A percentile compares a stretch with the other conserved stretches of the same genome.
Conservation (phyloP, 2,888 invertebrate species). For the Thelaira solivaga region DNA sequence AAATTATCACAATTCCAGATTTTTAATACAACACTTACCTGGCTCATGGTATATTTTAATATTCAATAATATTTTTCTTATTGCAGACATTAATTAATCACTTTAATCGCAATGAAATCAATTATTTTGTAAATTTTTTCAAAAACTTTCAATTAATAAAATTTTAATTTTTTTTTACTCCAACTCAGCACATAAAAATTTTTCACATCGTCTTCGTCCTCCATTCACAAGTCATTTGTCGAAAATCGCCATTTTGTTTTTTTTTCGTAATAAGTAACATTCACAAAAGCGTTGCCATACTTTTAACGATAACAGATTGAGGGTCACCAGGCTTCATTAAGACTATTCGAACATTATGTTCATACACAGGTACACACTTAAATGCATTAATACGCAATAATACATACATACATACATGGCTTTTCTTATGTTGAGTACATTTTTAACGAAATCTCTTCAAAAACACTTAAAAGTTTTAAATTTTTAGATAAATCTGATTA, state of each 20-base stretch:
- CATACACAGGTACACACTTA: too few relatives aligned
- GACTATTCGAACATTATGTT: conserved; percentile 50
- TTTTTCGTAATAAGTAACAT: conserved; percentile 64
- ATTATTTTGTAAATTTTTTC: conserved; percentile 60
- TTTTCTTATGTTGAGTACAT: background rate
- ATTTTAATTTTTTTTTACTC: conserved; percentile 67
- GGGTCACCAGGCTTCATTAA: conserved; percentile 45
- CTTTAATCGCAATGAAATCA: conserved; percentile 65
- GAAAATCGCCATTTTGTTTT: conserved; percentile 74
- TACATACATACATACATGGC: conserved; percentile 25
- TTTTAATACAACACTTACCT: conserved; percentile 71
- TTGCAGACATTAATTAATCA: conserved; percentile 75
- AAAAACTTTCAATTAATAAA: conserved; percentile 65
- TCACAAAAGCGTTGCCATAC: conserved; percentile 37
- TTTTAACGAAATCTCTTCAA: too few relatives aligned
- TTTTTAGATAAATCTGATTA: too few relatives aligned
- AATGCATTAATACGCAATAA: too few relatives aligned
- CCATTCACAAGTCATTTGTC: conserved; percentile 66
- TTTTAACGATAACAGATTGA: conserved; percentile 6
- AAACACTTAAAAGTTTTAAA: too few relatives aligned
- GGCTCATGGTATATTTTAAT: conserved; percentile 76
- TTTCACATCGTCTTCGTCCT: conserved; percentile 65
- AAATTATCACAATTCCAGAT: conserved; percentile 66
- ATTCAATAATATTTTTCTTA: conserved; percentile 71
- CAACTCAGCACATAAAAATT: conserved; percentile 65